Evolutionary conservation across 2,113 vertebrate genomes (phyloP), one percentile per base, ranked within the genome.

Genomic region (Ctenomys sociabilis): DNA sequence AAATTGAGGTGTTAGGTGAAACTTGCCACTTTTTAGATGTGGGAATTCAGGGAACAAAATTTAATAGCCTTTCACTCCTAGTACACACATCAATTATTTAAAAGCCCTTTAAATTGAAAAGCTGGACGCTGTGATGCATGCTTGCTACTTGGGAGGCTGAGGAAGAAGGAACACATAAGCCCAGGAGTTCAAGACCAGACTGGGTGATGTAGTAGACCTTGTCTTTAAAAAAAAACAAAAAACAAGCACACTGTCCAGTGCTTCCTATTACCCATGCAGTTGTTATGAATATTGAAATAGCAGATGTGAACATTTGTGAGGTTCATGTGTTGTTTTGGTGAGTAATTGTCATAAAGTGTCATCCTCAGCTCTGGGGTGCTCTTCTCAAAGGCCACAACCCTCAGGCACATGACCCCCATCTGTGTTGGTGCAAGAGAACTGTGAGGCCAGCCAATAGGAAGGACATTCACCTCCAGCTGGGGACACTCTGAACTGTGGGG

Each of bases 21-120:
- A 72, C 32, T 93, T 93, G 37, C 35, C 63, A 64, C 64, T 37
- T 95, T 89, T 17, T 92, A 81, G 17, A 73, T 92, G 24, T 84
- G 19, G 81, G 73, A 86, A 49, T 30, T 40, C 68, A 61, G 12
- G 14, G 30, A 57, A 24, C 37, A 73, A 68, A 82, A 66, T 72
- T 35, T 75, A 92, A 57, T 16, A 10, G 80, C 22, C 24, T 88
- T 68, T 89, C 49, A 75, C 32, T 63, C 57, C 54, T 14, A 81
- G 24, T 83, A 83, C 78, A 89, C 88, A 9, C 10, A 77, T 77
- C 28, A 86, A 30, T 78, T 94, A 84, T 6, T 32, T 66, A 86
- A 86, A 73, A 49, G 70, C 19, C 19, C 45, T 28, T 66, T 54
- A 70, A 13, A 8, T 17, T 61, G 40, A 52, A 52, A 78, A 17